Conservation (phyloP, 1,140 invertebrate species). For the Drosophila ercepeae region DNA sequence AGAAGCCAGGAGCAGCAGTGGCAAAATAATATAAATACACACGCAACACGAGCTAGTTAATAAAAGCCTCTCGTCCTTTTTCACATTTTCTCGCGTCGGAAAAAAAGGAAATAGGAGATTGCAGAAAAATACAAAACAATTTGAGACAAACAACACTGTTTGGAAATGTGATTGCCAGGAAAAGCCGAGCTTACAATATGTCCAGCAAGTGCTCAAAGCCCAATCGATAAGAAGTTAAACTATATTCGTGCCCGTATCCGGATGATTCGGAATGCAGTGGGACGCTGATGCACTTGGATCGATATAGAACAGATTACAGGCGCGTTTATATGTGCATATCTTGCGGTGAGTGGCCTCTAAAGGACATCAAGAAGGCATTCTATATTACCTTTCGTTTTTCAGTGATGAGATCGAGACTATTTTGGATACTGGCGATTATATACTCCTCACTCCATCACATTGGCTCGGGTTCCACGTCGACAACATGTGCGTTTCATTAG, state of each 20-base stretch:
- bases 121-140: conserved; percentile 3
- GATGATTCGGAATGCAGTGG: conserved; percentile 32
- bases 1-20: conserved; percentile 34
- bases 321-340: conserved; percentile 65
- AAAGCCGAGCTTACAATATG: conserved; percentile 19
- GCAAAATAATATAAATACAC: conserved; percentile 55
- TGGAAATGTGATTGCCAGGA: conserved; percentile 2
- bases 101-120: conserved; percentile 3
- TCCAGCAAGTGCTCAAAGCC: conserved; percentile 5
- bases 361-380: not conserved
- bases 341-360: conserved; percentile 52
- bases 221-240: conserved; percentile 22
- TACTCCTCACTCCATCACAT: conserved; percentile 81
- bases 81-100: not conserved
- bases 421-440: conserved; percentile 82
- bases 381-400: conserved; percentile 18
- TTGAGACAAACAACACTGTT: conserved; percentile 17
- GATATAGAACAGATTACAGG: conserved; percentile 51
- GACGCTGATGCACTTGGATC: conserved; percentile 51
- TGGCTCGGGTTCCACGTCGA: conserved; percentile 73
- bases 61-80: conserved; percentile 28
- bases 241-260: not conserved
- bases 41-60: conserved; percentile 43
- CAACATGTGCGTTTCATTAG: conserved; percentile 65
- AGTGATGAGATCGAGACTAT: conserved; percentile 82